Percentiles rank a stretch among this genome's conserved stretches.
Evolutionary conservation across 53 echinoderm and acorn worm genomes (phyloP).

Genomic region (Zoroaster sp.): DNA sequence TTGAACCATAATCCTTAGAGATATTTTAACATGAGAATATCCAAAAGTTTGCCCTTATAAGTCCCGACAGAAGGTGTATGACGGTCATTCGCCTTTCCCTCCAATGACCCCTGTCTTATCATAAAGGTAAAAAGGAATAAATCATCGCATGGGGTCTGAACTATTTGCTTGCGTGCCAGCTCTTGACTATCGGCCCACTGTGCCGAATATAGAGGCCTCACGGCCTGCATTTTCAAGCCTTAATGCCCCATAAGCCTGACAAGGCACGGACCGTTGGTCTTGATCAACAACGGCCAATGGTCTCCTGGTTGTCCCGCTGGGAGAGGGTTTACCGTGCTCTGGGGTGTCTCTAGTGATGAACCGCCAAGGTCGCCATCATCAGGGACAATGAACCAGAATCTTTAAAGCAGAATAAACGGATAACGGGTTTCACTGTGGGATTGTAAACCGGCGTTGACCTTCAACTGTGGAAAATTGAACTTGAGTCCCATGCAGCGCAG

Average conservation of each 20-base stretch:
- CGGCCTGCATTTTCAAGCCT: constrained; percentile 17
- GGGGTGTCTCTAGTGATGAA: background rate
- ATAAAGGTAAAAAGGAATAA: background rate
- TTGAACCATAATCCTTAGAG: background rate
- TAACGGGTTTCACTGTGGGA: too few relatives aligned
- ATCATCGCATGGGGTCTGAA: constrained; percentile 2
- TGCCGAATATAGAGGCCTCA: background rate
- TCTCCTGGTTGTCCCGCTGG: background rate
- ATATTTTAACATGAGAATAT: constrained; percentile 27
- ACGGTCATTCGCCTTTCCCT: background rate
- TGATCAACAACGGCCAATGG: constrained; percentile 25
- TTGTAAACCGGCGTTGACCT: background rate
- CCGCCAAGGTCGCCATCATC: constrained; percentile 28
- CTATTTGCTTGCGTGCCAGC: constrained; percentile 38
- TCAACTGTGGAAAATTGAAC: background rate
- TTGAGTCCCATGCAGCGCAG: background rate
- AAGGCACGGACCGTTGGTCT: constrained; percentile 39
- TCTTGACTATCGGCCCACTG: background rate
- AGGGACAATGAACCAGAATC: constrained; percentile 41
- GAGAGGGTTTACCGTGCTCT: background rate
- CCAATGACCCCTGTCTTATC: background rate
- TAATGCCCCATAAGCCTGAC: constrained; percentile 47
- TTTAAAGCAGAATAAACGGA: constrained; percentile 14
- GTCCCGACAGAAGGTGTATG: background rate
- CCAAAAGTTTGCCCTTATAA: constrained; percentile 15